Evolutionary conservation across 2,113 vertebrate species (phyloP).

Genomic region (Chamaea fasciata): DNA sequence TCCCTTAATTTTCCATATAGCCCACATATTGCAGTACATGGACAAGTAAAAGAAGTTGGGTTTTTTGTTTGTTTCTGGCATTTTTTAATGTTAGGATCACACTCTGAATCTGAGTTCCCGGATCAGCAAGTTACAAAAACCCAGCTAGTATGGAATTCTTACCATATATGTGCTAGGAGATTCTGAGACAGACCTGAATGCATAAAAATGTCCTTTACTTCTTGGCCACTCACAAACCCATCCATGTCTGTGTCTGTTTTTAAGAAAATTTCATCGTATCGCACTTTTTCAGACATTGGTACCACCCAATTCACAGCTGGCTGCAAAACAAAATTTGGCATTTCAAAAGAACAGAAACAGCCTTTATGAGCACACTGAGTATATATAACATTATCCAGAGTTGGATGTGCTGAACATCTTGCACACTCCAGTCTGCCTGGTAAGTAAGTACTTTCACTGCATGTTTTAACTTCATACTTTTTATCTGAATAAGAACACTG

Average conservation of each 20-base stretch:
- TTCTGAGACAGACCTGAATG: slow-evolving; percentile 93
- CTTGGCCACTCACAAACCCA: slow-evolving; percentile 92
- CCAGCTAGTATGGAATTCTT: not conserved
- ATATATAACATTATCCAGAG: accelerated
- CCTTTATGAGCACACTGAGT: not conserved
- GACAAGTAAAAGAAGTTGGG: not conserved
- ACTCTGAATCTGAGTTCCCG: not conserved
- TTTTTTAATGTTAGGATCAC: not conserved
- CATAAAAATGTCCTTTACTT: slow-evolving; percentile 98
- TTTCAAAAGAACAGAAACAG: not conserved
- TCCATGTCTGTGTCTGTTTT: slow-evolving; percentile 94
- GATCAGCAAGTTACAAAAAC: not conserved
- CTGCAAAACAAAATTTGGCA: slow-evolving; percentile 52
- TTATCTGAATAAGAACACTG: not conserved
- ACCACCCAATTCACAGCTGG: slow-evolving; percentile 88
- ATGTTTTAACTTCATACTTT: not conserved
- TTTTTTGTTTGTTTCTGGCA: not conserved
- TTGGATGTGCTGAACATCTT: not conserved
- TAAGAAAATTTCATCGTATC: slow-evolving; percentile 94
- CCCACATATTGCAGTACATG: not conserved
- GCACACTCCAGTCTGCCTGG: not conserved
- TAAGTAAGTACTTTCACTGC: not conserved
- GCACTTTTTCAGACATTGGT: slow-evolving; percentile 82
- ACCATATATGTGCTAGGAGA: slow-evolving; percentile 95
- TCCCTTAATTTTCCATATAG: not conserved